Evolutionary conservation across 2,113 vertebrate genomes (phyloP).

Genomic region (Tupaia tana): DNA sequence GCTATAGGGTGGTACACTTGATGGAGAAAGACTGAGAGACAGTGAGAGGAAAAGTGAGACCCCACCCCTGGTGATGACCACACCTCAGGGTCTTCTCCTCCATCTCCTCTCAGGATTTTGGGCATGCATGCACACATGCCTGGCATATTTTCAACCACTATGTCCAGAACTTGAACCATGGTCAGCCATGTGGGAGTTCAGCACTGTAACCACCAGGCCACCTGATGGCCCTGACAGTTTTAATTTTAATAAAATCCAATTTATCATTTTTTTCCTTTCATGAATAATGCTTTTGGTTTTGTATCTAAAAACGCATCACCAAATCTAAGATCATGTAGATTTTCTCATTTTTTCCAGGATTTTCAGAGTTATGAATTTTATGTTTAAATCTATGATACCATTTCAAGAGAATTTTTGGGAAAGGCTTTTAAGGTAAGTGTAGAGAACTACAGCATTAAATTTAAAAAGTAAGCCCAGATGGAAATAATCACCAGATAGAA

Average conservation of each 20-base stretch:
- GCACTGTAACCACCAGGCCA: no score
- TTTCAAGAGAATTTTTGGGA: not conserved
- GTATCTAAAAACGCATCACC: not conserved
- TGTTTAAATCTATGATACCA: not conserved
- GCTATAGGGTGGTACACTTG: no score
- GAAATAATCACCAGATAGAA: not conserved
- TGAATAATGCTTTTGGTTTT: not conserved
- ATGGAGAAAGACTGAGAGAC: no score
- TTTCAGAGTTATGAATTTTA: not conserved
- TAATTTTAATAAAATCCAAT: not conserved
- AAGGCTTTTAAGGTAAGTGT: not conserved
- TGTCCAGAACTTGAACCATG: no score
- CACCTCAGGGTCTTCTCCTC: no score
- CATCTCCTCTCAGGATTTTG: no score
- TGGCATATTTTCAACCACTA: no score
- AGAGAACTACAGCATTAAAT: not conserved
- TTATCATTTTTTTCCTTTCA: not conserved
- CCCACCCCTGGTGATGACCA: no score
- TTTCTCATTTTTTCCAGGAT: not conserved
- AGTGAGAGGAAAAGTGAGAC: no score
- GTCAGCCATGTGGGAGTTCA: no score
- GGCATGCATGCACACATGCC: no score
- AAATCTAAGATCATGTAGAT: not conserved
- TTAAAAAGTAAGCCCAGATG: not conserved
- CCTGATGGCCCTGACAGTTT: not conserved